Evolutionary conservation across 2,888 invertebrate species (phyloP), one percentile per base, ranked within the genome.

Genomic region (Bursaphelenchus okinawaensis): DNA sequence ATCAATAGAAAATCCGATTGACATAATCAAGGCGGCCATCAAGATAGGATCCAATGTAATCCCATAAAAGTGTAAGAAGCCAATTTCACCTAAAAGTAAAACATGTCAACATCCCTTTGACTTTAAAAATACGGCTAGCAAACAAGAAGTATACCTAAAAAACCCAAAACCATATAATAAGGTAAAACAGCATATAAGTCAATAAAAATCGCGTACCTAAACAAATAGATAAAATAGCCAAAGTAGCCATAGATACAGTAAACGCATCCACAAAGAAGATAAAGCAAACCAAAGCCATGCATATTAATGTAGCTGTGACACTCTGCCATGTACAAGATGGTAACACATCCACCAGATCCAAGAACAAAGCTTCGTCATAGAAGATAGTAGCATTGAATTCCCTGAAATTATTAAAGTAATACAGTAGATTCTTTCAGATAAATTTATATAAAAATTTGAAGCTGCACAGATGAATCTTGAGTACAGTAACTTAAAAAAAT

Each of bases 1-100:
- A 52, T 79, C 79, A n/a, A 79, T 76, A 1, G 74, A 74, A 69
- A 78, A 77, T 6, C 79, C 79, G 56, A 79, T 76, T 1, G 79
- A 74, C 40, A 79, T 77, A 23, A 79, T 69, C 62, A 76, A 64
- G 1, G 77, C 71, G 0, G 78, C 71, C 77, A 77, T 77, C 23
- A 73, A 73, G 57, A 78, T 77, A 0, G 78, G 78, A 54, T 78
- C 78, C 29, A 78, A 63, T 20, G 75, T 74, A 8, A 77, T 73
- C 19, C 70, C 68, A 62, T 71, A 71, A 66, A 71, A 72, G 4
- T 74, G 68, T 26, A 78, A 62, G n/a, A 73, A 68, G 4, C 78
- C 78, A 19, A 78, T 67, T 20, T 76, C 74, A n/a, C 78, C 74
- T n/a, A n/a, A n/a, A n/a, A n/a, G n/a, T n/a, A n/a, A n/a, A n/a